Evolutionary conservation across 2,113 vertebrate species (phyloP).

Genomic region (Dicrurus megarhynchus): DNA sequence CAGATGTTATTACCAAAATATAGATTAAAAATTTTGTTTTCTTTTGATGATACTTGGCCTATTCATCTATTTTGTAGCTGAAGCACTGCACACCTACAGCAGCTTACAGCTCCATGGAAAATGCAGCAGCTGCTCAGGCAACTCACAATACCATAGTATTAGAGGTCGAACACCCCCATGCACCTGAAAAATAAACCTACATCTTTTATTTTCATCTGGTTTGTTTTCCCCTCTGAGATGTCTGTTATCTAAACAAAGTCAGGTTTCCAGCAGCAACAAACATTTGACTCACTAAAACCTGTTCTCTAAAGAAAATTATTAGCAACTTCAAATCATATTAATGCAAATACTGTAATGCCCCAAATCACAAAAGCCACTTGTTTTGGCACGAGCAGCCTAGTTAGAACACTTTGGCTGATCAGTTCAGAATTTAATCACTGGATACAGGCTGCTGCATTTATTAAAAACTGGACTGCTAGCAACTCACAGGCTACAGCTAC

Average conservation of each 20-base stretch:
- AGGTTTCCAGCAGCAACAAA: slow-evolving; percentile 5
- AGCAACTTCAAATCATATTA: neutral
- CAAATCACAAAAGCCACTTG: slow-evolving; percentile 37
- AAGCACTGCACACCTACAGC: neutral
- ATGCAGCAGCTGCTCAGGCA: neutral
- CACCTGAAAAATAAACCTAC: neutral
- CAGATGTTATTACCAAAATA: neutral
- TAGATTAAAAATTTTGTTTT: neutral
- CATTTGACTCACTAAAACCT: neutral
- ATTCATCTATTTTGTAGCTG: neutral
- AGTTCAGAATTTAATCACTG: slow-evolving; percentile 18
- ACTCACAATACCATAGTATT: neutral
- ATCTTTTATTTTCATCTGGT: neutral
- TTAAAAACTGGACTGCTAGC: slow-evolving; percentile 6
- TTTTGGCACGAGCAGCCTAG: neutral
- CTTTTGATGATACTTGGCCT: neutral
- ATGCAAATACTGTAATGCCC: neutral
- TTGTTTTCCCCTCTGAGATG: neutral
- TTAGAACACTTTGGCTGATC: slow-evolving; percentile 12
- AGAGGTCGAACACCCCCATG: neutral
- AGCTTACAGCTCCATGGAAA: neutral
- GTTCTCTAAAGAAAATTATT: neutral
- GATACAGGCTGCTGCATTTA: neutral
- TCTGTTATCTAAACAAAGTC: neutral
- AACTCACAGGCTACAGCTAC: neutral